Base-by-base conservation (phyloP, 2,113 vertebrate genomes). In the Uria lomvia region DNA sequence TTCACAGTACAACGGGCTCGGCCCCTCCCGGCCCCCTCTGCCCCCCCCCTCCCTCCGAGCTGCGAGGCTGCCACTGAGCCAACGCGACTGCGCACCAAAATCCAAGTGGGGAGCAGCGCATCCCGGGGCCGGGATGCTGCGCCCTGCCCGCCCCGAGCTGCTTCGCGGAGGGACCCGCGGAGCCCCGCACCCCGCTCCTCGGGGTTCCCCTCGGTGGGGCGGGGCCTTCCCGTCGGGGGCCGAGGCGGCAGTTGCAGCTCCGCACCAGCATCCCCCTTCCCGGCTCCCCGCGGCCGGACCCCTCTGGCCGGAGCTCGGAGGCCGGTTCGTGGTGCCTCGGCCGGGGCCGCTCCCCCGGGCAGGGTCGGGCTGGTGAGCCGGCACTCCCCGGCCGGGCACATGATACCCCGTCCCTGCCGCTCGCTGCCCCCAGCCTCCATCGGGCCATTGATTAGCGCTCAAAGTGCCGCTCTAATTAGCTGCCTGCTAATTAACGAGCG, bases 361-460 rank as follows among this genome's bases (percentile, higher is more conserved):
- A 65, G 58, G 59, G 40, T 20, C 5, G 21, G 79, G 24, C 67
- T 47, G 67, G n/a, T 4, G 10, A 68, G 18, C 27, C 26, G 8
- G 26, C 90, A 45, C 4, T 38, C 70, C 45, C 62, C 20, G 27
- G 38, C 80, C 94, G 21, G 10, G 60, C 94, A 55, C 74, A 88
- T 55, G 78, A 86, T 89, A 89, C 53, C 56, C 70, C 22, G 38
- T 76, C 72, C 67, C 55, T 24, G 89, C 97, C 98, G 85, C 97
- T 97, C 94, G 96, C 97, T 97, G 97, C 97, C 95, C 96, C 78
- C 96, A 97, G 97, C 94, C 97, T 97, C 62, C 98, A 99, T 98
- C 98, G 98, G 97, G 97, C 98, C 92, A 99, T 99, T 98, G 99
- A 99, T 99, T 98, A 98, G 87, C 95, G 92, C 98, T 98, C 98